phyloP scores from a whole-genome alignment of 1,140 invertebrate species.

The Drosophila asahinai region DNA sequence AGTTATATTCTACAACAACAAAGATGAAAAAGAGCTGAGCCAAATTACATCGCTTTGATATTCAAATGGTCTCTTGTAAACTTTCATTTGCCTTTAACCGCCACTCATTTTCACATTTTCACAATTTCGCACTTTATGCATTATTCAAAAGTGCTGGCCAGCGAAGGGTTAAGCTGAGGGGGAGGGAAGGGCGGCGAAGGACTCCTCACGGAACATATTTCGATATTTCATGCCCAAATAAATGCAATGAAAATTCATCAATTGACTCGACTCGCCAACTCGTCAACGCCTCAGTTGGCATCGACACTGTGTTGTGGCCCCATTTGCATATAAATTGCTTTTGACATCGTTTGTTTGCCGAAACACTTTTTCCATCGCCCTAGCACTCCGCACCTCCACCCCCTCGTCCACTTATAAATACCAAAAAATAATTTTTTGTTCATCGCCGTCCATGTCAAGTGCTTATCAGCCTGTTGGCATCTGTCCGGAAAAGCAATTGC shows the following conservation, averaged over 20 bases:
- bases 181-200: not conserved
- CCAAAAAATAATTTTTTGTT: slow-evolving; percentile 24
- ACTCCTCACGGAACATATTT: slow-evolving; percentile 52
- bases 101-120: slow-evolving; percentile 64
- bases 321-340: slow-evolving; percentile 84
- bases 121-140: slow-evolving; percentile 71
- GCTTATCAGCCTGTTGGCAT: slow-evolving; percentile 73
- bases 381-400: not conserved
- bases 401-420: slow-evolving; percentile 18
- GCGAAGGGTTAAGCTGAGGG: slow-evolving; percentile 59
- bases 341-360: slow-evolving; percentile 57
- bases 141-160: slow-evolving; percentile 76
- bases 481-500: slow-evolving; percentile 67
- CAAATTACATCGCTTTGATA: slow-evolving; percentile 75
- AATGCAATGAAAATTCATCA: slow-evolving; percentile 83
- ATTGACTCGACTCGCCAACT: slow-evolving; percentile 66
- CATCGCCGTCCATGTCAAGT: slow-evolving; percentile 58
- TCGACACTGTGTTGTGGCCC: slow-evolving; percentile 37
- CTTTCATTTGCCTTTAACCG: slow-evolving; percentile 57
- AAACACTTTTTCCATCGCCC: slow-evolving; percentile 34
- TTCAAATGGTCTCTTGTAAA: slow-evolving; percentile 73
- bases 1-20: slow-evolving; percentile 1
- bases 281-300: slow-evolving; percentile 52
- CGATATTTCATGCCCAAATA: slow-evolving; percentile 79
- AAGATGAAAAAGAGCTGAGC: slow-evolving; percentile 8